Base-by-base conservation (phyloP, 2,888 invertebrate species). In the Entomobrya proxima region DNA sequence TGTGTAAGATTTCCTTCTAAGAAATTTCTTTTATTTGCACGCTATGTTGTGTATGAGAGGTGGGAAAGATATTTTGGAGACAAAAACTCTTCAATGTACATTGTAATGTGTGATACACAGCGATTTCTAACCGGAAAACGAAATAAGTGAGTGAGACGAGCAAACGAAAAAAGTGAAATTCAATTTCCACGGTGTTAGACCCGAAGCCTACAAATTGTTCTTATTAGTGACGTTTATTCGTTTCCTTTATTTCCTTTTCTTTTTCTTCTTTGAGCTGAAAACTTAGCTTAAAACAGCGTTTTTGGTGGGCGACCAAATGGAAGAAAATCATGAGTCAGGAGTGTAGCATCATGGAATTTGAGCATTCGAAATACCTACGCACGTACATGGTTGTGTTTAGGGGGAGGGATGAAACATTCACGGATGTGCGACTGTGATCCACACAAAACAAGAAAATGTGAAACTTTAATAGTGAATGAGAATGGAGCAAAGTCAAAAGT, bases 141-240 rank as follows among this genome's bases (percentile, higher is more conserved):
- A 52, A 52, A 72, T 72, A 75, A 83, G 67, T 40, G 72, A 81
- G 52, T 35, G 18, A 30, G 61, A 72, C 18, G 27, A 81, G 55
- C 15, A 74, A 58, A 81, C 15, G 50, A 76, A 75, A 74, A 75
- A 76, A 55, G 61, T 76, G 18, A 76, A 76, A 83, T 83, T 83
- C 82, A 83, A 83, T 83, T 83, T 83, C 82, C 75, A 64, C 82
- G 52, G 82, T 83, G 82, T 83, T 76, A 76, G 76, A 55, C 82
- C 75, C 44, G 75, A 64, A 77, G 76, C 75, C 82, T 83, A 83
- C 82, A 83, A 83, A 83, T 83, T 83, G 82, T 83, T 83, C 82
- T 83, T 83, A 83, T 83, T 83, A 83, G 82, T 76, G 82, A 83
- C 82, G 82, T 83, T 83, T 83, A 83, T 83, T 83, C 82, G 44